Base-by-base conservation (phyloP, 1,140 invertebrate species). In the Euwallacea similis region DNA sequence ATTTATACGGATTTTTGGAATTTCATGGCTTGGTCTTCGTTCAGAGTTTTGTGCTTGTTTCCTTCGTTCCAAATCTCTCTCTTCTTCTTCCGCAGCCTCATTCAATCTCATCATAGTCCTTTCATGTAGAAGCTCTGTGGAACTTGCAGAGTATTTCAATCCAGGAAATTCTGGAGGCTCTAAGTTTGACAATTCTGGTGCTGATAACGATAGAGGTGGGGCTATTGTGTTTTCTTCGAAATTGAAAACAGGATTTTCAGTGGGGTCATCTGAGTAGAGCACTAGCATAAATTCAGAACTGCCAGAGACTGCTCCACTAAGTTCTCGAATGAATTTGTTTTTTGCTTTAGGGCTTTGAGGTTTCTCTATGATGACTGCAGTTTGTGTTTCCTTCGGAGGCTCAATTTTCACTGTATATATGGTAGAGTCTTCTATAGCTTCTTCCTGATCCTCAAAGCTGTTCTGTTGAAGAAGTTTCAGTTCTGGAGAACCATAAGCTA, bases 271-370 rank as follows among this genome's bases (percentile, higher is more conserved):
- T 42, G 90, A 88, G 81, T 90, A 90, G 6, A 93, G 82, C 42
- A 93, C 90, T 44, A 93, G 79, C 90, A 93, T 92, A 73, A 93
- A 91, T 79, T 93, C 91, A 21, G 89, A 91, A 76, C 88, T 90
- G 13, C 85, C 87, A 16, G 74, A 65, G 15, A 74, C 63, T 42
- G 66, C 74, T 10, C 63, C 75, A 55, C 69, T 74, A 44, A 75
- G 76, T 46, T 78, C 76, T 44, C 75, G 68, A 7, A 69, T 70
- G 21, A 72, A 66, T 64, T 71, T 71, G 11, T 67, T 64, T 50
- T 70, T 63, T 11, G 6, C 7, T 55, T 73, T 55, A 3, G 75
- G 76, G 73, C 75, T 78, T 33, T 72, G 72, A 41, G 70, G 66
- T 15, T 7, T 44, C 64, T 55, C 55, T 8, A 59, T 15, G 7